Evolutionary conservation across 2,797 vertebrate species (phyloP).

Genomic region (Odontamblyopus rebecca): DNA sequence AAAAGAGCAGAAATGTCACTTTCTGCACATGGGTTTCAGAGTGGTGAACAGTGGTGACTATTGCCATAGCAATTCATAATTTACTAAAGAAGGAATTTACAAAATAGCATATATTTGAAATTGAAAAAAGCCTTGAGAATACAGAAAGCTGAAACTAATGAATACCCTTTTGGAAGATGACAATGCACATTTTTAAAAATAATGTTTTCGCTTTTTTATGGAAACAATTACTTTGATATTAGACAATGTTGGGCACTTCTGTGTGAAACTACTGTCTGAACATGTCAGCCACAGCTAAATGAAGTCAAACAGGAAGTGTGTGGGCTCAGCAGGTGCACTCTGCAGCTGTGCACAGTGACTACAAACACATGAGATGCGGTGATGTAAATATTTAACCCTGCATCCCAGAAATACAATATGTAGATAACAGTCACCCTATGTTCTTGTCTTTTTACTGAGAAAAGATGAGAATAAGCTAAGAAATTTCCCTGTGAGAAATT

Average conservation of each 20-base stretch:
- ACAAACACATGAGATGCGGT: background rate
- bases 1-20: background rate
- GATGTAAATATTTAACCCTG: background rate
- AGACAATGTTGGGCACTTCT: background rate
- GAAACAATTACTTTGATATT: background rate
- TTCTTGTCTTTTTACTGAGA: background rate
- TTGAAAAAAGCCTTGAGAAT: too few species aligned
- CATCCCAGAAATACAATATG: background rate
- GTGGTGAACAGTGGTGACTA: too few species aligned
- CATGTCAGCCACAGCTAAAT: background rate
- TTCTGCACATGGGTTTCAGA: background rate
- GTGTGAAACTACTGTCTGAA: background rate
- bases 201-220: background rate
- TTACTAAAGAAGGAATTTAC: too few species aligned
- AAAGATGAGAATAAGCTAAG: background rate
- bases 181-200: background rate
- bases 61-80: too few species aligned
- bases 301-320: conserved; percentile 3
- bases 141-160: too few species aligned
- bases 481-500: background rate
- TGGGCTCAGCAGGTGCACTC: background rate
- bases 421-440: background rate
- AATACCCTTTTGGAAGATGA: background rate
- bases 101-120: too few species aligned
- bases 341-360: background rate